These are phyloP conservation scores for Hymenochirus boettgeri DNA, from an alignment of 2,113 vertebrate species.

Conservation along the genomic window DNA sequence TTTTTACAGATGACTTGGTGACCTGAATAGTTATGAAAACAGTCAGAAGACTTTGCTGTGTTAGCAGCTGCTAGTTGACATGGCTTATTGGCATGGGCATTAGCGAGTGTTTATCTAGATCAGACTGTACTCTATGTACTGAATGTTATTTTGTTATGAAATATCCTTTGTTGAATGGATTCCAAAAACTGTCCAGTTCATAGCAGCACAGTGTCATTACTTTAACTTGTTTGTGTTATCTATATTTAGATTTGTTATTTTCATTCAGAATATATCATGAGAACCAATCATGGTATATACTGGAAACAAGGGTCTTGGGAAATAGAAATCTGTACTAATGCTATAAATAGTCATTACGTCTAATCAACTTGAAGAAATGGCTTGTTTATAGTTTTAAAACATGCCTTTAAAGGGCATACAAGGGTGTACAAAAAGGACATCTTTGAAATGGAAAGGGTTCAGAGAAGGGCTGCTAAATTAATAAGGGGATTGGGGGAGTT, in stretches of 20 bases:
- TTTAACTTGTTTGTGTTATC: conserved; percentile 13
- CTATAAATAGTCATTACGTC: no score
- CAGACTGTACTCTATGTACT: conserved; percentile 18
- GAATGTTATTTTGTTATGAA: neutral
- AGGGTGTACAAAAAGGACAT: no score
- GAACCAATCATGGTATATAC: neutral
- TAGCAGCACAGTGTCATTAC: neutral
- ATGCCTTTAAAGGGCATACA: no score
- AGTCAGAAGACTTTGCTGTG: neutral
- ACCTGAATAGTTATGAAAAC: neutral
- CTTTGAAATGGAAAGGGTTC: no score
- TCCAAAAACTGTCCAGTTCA: neutral
- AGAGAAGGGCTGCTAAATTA: no score
- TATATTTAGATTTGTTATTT: conserved; percentile 14
- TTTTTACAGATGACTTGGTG: conserved; percentile 19
- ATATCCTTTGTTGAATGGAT: conserved; percentile 1
- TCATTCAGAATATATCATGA: neutral
- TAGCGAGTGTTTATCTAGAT: neutral
- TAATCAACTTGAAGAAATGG: no score
- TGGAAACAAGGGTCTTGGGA: neutral
- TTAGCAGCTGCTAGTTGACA: conserved; percentile 8
- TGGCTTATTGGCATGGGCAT: neutral
- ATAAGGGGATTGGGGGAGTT: no score
- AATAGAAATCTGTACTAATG: no score
- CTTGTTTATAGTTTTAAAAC: no score